Base-by-base conservation (phyloP, 2,888 invertebrate species). In the Diplolepis rosae region DNA sequence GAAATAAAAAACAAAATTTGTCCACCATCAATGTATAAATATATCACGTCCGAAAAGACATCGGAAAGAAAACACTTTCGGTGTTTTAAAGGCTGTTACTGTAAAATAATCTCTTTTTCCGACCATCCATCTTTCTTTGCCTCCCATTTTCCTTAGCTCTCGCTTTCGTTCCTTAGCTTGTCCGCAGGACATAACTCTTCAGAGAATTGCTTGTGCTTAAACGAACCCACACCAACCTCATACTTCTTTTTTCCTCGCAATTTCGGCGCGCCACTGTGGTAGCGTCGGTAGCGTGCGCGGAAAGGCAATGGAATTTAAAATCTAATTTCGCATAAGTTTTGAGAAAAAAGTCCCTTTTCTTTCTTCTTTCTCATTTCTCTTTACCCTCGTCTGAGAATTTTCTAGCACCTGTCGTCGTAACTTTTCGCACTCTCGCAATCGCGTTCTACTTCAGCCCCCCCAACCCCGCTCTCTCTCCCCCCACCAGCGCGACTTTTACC, bases 311-410 rank as follows among this genome's bases (percentile, higher is more conserved):
- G 78, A 85, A 85, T 85, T 85, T 81, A 81, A 84, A 84, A 83
- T 82, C 83, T 83, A 85, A 85, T 85, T 84, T 84, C 77, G 77
- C 76, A 76, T 79, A 81, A 84, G 79, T 84, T 84, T 84, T 78
- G 75, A 75, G 77, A 79, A 77, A 73, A 77, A 73, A 68, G 71
- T 69, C 52, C 72, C 42, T 32, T 70, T 52, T 51, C 68, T 65
- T 54, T 70, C 65, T 35, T 11, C 67, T 69, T 30, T 45, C 13
- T 32, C 27, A 52, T 32, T 15, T 54, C 15, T 35, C 45, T 27
- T 18, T 13, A 24, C 48, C 65, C 65, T 68, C 56, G 67, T 61
- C 50, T 27, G 35, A 6, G 35, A 35, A 13, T 22, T 56, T 68
- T 66, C 52, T 70, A 35, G 18, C 66, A 68, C 18, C 51, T 68